Conservation (phyloP, 2,797 vertebrate species). For the Sebastes hopkinsi region DNA sequence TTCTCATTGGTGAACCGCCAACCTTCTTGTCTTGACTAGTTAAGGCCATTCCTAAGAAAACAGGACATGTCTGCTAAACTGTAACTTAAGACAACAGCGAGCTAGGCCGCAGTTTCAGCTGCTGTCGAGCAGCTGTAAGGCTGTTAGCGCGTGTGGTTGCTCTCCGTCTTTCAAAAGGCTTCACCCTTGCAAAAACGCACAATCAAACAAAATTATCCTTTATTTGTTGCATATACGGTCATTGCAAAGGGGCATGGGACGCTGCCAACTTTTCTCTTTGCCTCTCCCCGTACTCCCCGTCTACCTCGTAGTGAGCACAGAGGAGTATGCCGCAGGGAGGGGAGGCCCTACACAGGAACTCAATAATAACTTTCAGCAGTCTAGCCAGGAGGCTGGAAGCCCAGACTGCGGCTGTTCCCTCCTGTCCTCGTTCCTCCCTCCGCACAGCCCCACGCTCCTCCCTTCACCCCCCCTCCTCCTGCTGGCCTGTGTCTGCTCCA, state of each 20-base stretch:
- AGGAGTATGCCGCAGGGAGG: constrained; percentile 83
- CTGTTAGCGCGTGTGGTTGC: constrained; percentile 48
- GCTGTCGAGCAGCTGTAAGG: constrained; percentile 72
- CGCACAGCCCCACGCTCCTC: constrained; percentile 74
- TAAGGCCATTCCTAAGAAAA: constrained; percentile 72
- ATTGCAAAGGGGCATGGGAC: constrained; percentile 83
- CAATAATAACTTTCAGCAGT: constrained; percentile 98
- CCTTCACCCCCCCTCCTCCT: constrained; percentile 69
- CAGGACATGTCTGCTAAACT: constrained; percentile 71
- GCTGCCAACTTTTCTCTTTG: constrained; percentile 75
- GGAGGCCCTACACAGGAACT: constrained; percentile 91
- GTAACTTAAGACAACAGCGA: constrained; percentile 73
- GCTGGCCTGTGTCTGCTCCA: constrained; percentile 87
- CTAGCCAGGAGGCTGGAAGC: constrained; percentile 96
- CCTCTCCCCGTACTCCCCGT: constrained; percentile 56
- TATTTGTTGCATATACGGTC: constrained; percentile 86
- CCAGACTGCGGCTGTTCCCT: constrained; percentile 95
- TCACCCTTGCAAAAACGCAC: constrained; percentile 59
- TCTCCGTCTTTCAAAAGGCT: constrained; percentile 63
- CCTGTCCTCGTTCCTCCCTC: constrained; percentile 79
- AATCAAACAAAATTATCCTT: constrained; percentile 80
- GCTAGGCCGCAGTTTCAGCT: constrained; percentile 68
- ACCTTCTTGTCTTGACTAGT: constrained; percentile 79
- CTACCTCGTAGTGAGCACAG: constrained; percentile 79
- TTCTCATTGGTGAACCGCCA: constrained; percentile 63